Base-by-base conservation (phyloP, 2,797 vertebrate genomes). In the Chrosomus eos region DNA sequence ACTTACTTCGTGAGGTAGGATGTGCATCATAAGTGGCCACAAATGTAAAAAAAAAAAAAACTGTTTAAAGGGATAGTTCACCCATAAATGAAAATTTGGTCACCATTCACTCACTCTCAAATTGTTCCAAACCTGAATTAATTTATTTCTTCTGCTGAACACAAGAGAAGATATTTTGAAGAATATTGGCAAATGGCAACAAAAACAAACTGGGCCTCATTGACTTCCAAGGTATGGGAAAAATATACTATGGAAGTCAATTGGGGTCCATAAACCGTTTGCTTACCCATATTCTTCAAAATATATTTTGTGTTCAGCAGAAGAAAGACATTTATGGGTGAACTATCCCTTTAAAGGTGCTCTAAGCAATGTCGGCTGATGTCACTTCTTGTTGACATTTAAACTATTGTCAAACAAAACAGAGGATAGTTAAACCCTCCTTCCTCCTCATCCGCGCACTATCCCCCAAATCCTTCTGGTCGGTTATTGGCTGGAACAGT, bases 21-120 rank as follows among this genome's bases (percentile, higher is more conserved):
- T 76, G 45, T 7, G 26, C 45, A 28, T 67, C 31, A 83, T 36
- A 21, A 75, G 9, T 36, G 70, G 33, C 3, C 7, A 58, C 73
- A 68, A 76, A 40, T 58, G 45, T 82, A 8, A 62, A 28, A 81
- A 83, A 68, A 67, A 7, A 45, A 5, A 48, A 45, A 45, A 4
- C 43, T 68, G 31, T 67, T 67, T 23, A 18, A 31, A 31, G 26
- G 14, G 14, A 8, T 64, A 31, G 28, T 3, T 64, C 26, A 18
- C 60, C 14, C 26, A 31, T 31, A 64, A 31, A 31, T 31, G 14
- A 64, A 31, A 18, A 31, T 64, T 31, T 7, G 28, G 14, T 64
- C 60, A 62, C 16, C 5, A 64, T 31, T 64, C 31, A 31, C 14
- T 31, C 6, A 3, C 60, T 14, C 14, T 64, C 28, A 64, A 18